phyloP scores from a whole-genome alignment of 2,888 invertebrate species.

The Sesamia inferens region DNA sequence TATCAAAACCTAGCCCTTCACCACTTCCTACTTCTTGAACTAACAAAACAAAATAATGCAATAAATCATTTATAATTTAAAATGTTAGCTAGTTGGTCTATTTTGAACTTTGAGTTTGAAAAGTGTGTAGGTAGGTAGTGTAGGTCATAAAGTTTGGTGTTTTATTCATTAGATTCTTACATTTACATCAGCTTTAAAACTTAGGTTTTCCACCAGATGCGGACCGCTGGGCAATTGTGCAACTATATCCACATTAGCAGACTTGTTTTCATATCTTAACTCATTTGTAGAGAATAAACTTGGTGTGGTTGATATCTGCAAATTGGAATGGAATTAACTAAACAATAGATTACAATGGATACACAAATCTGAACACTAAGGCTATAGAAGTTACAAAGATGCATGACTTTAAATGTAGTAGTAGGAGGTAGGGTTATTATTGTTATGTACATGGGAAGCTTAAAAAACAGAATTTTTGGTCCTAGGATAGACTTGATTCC shows the following conservation, averaged over 20 bases:
- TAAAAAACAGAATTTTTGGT: not conserved
- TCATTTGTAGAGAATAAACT: constrained; percentile 92
- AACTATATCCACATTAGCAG: constrained; percentile 90
- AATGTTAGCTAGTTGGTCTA: not conserved
- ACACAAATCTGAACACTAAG: not conserved
- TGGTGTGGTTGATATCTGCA: constrained; percentile 92
- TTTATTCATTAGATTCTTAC: constrained; percentile 64
- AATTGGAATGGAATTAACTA: constrained; percentile 29
- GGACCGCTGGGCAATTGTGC: constrained; percentile 91
- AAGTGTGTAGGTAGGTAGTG: not conserved
- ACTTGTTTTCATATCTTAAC: constrained; percentile 82
- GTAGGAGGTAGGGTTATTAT: too few species aligned
- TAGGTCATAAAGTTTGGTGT: not conserved
- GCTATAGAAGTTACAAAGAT: too few species aligned
- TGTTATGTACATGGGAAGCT: too few species aligned
- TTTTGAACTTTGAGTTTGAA: not conserved
- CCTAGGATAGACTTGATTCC: not conserved
- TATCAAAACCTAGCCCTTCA: too few species aligned
- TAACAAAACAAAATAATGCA: not conserved
- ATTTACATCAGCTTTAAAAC: constrained; percentile 66
- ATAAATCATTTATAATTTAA: not conserved
- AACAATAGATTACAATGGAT: not conserved
- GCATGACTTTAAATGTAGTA: too few species aligned
- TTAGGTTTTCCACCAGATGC: constrained; percentile 91
- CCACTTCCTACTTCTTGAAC: too few species aligned